Percentiles rank a stretch among this genome's conserved stretches.
phyloP scores from a whole-genome alignment of 2,797 vertebrate species.

The Chiroxiphia lanceolata region DNA sequence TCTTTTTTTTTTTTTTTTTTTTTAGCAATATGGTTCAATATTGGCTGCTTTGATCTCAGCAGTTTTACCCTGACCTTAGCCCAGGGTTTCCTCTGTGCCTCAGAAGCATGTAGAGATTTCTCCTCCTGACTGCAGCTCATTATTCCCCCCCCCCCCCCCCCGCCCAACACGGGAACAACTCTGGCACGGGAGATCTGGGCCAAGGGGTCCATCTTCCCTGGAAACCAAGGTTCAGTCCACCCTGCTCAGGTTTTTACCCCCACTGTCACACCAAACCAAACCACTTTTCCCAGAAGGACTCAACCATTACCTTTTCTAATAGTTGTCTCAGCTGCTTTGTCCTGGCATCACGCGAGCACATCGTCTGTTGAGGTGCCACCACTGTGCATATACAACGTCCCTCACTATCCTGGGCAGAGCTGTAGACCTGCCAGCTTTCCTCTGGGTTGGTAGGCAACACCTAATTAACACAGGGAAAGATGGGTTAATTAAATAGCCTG shows the following conservation, averaged over 20 bases:
- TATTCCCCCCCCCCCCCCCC: not conserved
- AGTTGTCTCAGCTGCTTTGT: conserved; percentile 98
- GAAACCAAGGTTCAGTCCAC: not conserved
- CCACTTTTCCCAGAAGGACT: not conserved
- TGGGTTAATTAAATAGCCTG: not conserved
- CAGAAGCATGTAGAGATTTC: not conserved
- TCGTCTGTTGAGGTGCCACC: conserved; percentile 98
- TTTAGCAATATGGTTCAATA: not conserved
- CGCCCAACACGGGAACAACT: not conserved
- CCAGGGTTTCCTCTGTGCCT: not conserved
- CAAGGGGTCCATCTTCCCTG: not conserved
- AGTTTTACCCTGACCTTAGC: not conserved
- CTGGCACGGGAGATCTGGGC: rapidly evolving
- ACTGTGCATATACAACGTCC: conserved; percentile 98
- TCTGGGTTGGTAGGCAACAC: conserved; percentile 95
- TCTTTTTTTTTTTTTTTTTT: not conserved
- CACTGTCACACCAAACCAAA: not conserved
- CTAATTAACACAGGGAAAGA: conserved; percentile 70
- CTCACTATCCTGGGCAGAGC: conserved; percentile 98
- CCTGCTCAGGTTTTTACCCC: not conserved
- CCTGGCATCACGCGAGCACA: conserved; percentile 96
- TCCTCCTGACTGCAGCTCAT: not conserved
- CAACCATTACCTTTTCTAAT: conserved; percentile 90
- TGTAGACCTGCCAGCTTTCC: conserved; percentile 99
- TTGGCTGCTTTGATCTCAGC: not conserved